A percentile compares a stretch with the other conserved stretches of the same genome.
These are phyloP conservation scores for Eucera pruinosa DNA, from an alignment of 2,888 invertebrate genomes.

Conservation along the genomic window DNA sequence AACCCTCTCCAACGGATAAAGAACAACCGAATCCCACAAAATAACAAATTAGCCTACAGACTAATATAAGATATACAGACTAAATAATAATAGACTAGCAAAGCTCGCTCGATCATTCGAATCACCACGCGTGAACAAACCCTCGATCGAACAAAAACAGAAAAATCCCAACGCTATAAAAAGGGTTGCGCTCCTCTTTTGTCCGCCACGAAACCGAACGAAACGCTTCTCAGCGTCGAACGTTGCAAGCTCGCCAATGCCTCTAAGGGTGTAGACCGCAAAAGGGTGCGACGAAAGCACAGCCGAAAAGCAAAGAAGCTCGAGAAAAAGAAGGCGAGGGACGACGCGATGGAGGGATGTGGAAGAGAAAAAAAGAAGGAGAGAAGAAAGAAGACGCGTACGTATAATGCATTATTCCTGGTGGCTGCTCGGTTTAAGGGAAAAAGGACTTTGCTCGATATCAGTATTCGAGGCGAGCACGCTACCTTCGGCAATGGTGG, in stretches of 20 bases:
- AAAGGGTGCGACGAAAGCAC: slow-evolving; percentile 10
- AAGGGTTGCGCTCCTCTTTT: no score
- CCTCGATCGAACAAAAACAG: no score
- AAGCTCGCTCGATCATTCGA: no score
- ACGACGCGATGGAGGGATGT: slow-evolving; percentile 11
- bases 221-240: neutral
- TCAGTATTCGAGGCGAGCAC: slow-evolving; percentile 82
- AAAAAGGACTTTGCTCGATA: slow-evolving; percentile 81
- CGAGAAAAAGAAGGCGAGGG: slow-evolving; percentile 25
- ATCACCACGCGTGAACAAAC: no score
- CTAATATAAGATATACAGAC: no score
- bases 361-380: slow-evolving; percentile 53
- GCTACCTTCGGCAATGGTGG: slow-evolving; percentile 59
- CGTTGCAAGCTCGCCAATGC: slow-evolving; percentile 8
- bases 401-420: slow-evolving; percentile 81
- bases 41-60: no score
- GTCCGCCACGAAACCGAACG: no score
- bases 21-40: no score
- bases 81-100: no score
- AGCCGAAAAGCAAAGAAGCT: slow-evolving; percentile 2
- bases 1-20: no score
- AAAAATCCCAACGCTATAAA: no score
- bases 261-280: slow-evolving; percentile 12
- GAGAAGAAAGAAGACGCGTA: slow-evolving; percentile 65
- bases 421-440: slow-evolving; percentile 79